These are phyloP conservation scores for Myiopsitta monachus DNA, from an alignment of 2,113 vertebrate species.

Conservation along the genomic window DNA sequence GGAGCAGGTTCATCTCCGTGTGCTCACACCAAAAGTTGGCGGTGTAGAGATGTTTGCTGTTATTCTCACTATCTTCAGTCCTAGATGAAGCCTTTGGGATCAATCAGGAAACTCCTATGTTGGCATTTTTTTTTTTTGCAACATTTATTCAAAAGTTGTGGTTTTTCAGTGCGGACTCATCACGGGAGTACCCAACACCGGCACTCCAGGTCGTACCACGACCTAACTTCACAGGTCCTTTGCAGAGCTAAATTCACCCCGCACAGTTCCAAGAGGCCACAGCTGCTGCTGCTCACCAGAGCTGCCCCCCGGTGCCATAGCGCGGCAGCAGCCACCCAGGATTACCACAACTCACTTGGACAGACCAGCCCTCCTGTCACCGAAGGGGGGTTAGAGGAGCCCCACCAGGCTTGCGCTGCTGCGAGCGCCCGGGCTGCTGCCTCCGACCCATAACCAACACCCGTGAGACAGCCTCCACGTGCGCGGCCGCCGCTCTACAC, in stretches of 20 bases:
- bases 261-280: rapidly evolving
- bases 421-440: rapidly evolving
- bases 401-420: rapidly evolving
- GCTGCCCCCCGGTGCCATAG: rapidly evolving
- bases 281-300: background rate
- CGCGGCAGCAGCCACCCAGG: background rate
- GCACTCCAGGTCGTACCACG: too few relatives aligned
- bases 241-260: background rate
- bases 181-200: rapidly evolving
- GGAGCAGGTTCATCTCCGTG: background rate
- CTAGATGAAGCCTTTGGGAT: background rate
- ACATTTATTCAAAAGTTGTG: background rate
- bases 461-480: too few relatives aligned
- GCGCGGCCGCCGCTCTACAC: too few relatives aligned
- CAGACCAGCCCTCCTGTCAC: rapidly evolving
- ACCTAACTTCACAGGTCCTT: rapidly evolving
- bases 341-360: rapidly evolving
- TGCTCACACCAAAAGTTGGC: background rate
- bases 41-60: too few relatives aligned
- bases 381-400: rapidly evolving
- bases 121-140: background rate
- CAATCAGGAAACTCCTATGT: background rate
- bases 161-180: background rate
- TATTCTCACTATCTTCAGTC: background rate
- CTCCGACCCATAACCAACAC: too few relatives aligned